These are phyloP conservation scores for Brachionus koreanus DNA, from an alignment of 1,140 invertebrate species.

Conservation along the genomic window DNA sequence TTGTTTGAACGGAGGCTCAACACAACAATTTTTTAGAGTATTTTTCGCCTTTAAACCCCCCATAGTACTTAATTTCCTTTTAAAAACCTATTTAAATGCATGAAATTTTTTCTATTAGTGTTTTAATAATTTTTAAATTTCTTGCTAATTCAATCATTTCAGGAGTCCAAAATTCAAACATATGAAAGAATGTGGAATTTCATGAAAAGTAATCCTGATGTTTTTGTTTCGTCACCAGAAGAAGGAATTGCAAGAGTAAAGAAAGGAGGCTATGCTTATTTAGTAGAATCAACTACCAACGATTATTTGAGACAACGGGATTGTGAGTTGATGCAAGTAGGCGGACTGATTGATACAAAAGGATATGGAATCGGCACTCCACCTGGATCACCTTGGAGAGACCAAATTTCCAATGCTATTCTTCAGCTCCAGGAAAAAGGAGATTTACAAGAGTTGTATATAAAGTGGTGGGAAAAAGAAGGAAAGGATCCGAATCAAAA, in stretches of 20 bases:
- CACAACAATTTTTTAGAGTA: constrained; percentile 45
- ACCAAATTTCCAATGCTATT: constrained; percentile 41
- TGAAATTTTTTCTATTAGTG: not conserved
- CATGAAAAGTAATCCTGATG: constrained; percentile 66
- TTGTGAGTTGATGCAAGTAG: constrained; percentile 59
- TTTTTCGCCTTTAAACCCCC: not conserved
- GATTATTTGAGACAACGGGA: constrained; percentile 54
- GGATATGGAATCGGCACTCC: constrained; percentile 69
- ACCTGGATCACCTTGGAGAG: constrained; percentile 50
- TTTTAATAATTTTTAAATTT: not conserved
- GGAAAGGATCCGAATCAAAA: constrained; percentile 19
- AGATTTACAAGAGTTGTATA: constrained; percentile 40
- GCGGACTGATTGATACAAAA: constrained; percentile 81
- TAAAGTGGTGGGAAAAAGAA: constrained; percentile 45
- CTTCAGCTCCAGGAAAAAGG: constrained; percentile 45
- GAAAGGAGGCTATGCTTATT: constrained; percentile 54
- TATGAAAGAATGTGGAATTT: constrained; percentile 91
- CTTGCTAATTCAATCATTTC: not conserved
- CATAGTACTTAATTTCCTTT: not conserved
- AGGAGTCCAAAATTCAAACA: constrained; percentile 78
- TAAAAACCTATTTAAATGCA: not conserved
- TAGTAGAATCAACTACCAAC: constrained; percentile 57
- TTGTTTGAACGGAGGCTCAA: constrained; percentile 38
- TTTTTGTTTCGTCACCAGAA: constrained; percentile 48
- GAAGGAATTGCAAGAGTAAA: constrained; percentile 52